Conservation (phyloP, 2,888 invertebrate genomes). For the Phengaris alcon region DNA sequence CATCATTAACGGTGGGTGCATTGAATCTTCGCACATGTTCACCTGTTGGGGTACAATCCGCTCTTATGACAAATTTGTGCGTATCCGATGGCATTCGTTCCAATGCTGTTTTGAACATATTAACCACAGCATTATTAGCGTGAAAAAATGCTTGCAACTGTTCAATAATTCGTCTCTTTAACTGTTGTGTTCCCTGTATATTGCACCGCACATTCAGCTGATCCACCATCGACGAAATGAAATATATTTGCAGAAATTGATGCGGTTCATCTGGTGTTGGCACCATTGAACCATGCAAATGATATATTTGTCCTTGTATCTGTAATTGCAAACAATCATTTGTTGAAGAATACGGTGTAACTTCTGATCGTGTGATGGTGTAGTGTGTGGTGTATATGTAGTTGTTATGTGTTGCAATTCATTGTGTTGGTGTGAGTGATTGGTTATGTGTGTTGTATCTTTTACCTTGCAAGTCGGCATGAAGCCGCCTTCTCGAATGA, state of each 20-base stretch:
- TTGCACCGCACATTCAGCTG: conserved; percentile 41
- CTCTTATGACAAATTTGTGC: conserved; percentile 37
- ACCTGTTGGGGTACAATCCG: conserved; percentile 39
- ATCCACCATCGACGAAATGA: conserved; percentile 42
- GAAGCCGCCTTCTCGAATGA: conserved; percentile 43
- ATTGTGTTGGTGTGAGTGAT: too few species aligned
- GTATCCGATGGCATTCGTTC: conserved; percentile 30
- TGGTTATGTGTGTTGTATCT: too few species aligned
- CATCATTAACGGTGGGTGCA: conserved; percentile 41
- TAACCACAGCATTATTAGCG: conserved; percentile 41
- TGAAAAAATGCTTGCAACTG: conserved; percentile 43
- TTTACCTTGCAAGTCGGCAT: too few species aligned
- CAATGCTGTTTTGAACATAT: conserved; percentile 42
- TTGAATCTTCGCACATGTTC: conserved; percentile 41
- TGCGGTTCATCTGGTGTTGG: conserved; percentile 34
- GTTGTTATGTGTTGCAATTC: conserved; percentile 1
- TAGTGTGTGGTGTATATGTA: conserved; percentile 4
- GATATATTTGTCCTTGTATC: conserved; percentile 39
- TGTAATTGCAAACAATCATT: conserved; percentile 25
- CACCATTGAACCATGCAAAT: conserved; percentile 27
- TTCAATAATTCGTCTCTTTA: conserved; percentile 43
- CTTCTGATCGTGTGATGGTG: conserved; percentile 33
- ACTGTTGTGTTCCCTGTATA: conserved; percentile 42
- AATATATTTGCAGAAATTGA: conserved; percentile 45
- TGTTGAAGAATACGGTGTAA: neutral